These are phyloP conservation scores for Danio aesculapii DNA, from an alignment of 2,797 vertebrate species.

Conservation along the genomic window DNA sequence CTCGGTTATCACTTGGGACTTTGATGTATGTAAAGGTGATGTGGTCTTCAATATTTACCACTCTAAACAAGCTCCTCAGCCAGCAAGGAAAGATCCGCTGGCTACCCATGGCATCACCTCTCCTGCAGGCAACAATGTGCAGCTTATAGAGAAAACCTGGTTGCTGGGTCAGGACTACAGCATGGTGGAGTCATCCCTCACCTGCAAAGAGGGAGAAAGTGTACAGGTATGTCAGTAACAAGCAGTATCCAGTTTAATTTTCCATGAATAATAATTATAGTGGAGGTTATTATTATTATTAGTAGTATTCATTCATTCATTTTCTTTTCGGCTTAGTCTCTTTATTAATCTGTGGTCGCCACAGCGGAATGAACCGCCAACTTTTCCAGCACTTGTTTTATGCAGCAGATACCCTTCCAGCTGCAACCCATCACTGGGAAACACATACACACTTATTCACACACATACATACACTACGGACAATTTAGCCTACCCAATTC, in stretches of 20 bases:
- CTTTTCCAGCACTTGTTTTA: no score
- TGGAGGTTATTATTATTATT: no score
- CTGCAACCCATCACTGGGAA: no score
- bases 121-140: constrained; percentile 91
- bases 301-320: no score
- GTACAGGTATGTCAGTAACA: constrained; percentile 85
- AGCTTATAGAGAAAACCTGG: constrained; percentile 95
- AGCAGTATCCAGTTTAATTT: neutral
- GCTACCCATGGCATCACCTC: constrained; percentile 90
- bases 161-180: constrained; percentile 95
- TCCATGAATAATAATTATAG: neutral
- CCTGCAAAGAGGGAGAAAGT: constrained; percentile 95
- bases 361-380: no score
- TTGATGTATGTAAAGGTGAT: constrained; percentile 97
- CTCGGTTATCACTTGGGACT: constrained; percentile 98
- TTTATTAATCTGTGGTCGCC: no score
- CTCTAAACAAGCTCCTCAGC: constrained; percentile 92
- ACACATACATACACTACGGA: no score
- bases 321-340: no score
- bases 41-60: constrained; percentile 98
- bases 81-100: constrained; percentile 89
- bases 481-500: no score
- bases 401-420: no score
- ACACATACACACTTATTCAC: no score
- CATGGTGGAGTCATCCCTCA: constrained; percentile 94